Evolutionary conservation across 2,113 vertebrate species (phyloP).

Genomic region (Ammodramus savannarum): DNA sequence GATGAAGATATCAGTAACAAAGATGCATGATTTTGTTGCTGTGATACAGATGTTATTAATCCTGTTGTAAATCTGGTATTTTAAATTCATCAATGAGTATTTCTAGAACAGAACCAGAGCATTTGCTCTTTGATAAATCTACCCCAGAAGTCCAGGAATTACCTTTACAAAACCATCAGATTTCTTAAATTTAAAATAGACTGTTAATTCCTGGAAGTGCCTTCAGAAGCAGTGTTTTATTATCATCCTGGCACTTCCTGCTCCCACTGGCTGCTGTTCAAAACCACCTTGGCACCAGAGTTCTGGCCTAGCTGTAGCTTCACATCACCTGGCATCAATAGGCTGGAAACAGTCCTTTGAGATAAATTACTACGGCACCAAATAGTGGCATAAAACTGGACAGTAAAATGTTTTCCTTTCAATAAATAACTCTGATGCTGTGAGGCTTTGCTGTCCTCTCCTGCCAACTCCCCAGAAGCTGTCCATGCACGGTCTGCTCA

Average conservation of each 20-base stretch:
- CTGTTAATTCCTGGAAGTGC: neutral
- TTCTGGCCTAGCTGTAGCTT: conserved; percentile 30
- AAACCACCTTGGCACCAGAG: conserved; percentile 52
- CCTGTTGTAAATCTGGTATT: neutral
- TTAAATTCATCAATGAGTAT: neutral
- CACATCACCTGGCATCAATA: conserved; percentile 57
- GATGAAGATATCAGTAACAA: neutral
- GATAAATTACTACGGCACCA: conserved; percentile 29
- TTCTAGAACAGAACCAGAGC: neutral
- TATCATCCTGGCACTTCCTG: conserved; percentile 33
- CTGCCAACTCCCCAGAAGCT: neutral
- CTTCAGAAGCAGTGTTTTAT: conserved; percentile 21
- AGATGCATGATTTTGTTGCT: neutral
- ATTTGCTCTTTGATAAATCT: neutral
- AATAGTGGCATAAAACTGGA: conserved; percentile 33
- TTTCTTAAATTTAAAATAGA: conserved; percentile 50
- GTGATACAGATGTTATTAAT: neutral
- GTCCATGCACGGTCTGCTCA: neutral
- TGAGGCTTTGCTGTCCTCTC: neutral
- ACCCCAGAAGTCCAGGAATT: neutral
- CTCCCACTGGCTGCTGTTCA: conserved; percentile 32
- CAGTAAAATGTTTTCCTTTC: conserved; percentile 23
- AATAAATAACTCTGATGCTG: conserved; percentile 28
- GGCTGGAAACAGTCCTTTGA: conserved; percentile 26
- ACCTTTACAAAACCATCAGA: neutral